phyloP scores from a whole-genome alignment of 2,113 vertebrate species.

The Regulus satrapa region DNA sequence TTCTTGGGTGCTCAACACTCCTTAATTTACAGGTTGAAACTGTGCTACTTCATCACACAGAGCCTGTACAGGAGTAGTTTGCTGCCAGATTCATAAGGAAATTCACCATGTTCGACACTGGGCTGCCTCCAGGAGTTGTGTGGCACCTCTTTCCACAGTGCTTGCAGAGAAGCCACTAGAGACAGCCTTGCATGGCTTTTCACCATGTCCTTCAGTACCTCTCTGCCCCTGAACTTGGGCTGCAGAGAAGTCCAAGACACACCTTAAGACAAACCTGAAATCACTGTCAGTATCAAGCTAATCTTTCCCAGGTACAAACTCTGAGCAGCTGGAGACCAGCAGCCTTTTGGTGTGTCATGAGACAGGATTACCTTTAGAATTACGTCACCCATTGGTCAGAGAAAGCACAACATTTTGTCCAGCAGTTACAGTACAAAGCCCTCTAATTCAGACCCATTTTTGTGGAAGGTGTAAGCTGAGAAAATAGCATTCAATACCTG shows the following conservation, averaged over 20 bases:
- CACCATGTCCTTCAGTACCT: neutral
- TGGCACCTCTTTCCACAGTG: neutral
- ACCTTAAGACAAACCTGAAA: neutral
- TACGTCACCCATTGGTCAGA: neutral
- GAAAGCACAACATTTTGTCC: neutral
- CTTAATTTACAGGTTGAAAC: neutral
- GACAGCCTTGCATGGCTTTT: neutral
- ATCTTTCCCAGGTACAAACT: neutral
- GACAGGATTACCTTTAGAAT: neutral
- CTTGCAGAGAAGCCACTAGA: neutral
- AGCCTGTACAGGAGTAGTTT: neutral
- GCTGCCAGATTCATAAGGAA: neutral
- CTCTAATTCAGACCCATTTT: neutral
- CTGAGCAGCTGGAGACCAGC: neutral
- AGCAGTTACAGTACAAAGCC: neutral
- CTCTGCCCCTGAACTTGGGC: neutral
- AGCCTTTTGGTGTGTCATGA: neutral
- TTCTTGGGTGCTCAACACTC: neutral
- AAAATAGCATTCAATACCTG: neutral
- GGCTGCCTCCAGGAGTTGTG: neutral
- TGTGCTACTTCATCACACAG: neutral
- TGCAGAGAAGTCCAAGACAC: neutral
- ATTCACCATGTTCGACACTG: neutral
- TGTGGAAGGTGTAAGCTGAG: neutral
- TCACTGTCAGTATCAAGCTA: neutral